These are phyloP conservation scores for Helicoverpa zea DNA, from an alignment of 1,140 invertebrate genomes.

Conservation along the genomic window DNA sequence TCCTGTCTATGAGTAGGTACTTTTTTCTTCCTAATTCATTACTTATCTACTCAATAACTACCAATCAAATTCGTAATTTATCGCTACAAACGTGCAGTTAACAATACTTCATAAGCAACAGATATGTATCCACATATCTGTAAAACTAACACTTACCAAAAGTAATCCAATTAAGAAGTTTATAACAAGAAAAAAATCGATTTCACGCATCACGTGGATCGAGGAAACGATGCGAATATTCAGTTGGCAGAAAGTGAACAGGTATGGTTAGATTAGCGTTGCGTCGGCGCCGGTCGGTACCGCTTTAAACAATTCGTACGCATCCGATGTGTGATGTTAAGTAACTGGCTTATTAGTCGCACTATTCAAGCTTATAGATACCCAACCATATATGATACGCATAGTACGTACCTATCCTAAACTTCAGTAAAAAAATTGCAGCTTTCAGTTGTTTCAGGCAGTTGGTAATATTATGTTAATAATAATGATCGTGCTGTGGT, in stretches of 20 bases:
- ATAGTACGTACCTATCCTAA: too few species aligned
- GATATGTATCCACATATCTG: too few species aligned
- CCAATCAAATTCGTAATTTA: too few species aligned
- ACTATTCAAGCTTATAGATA: conserved; percentile 49
- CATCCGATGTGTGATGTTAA: conserved; percentile 58
- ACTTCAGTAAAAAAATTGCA: too few species aligned
- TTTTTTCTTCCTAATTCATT: too few species aligned
- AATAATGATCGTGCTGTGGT: too few species aligned
- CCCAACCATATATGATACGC: not conserved
- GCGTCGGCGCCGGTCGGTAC: conserved; percentile 12
- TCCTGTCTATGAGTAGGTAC: too few species aligned
- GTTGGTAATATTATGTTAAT: too few species aligned
- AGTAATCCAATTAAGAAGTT: conserved; percentile 1
- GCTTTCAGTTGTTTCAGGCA: too few species aligned
- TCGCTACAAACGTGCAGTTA: too few species aligned
- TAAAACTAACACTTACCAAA: not conserved
- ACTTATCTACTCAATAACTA: too few species aligned
- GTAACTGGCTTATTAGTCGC: conserved; percentile 60
- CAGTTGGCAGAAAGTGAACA: conserved; percentile 49
- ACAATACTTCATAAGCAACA: too few species aligned
- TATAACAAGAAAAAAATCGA: conserved; percentile 17
- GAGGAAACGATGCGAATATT: conserved; percentile 43
- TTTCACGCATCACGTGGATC: conserved; percentile 37
- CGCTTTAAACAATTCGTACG: conserved; percentile 52
- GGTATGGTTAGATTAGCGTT: conserved; percentile 42